Evolutionary conservation across 2,797 vertebrate genomes (phyloP).

Genomic region (Caiman crocodilus): DNA sequence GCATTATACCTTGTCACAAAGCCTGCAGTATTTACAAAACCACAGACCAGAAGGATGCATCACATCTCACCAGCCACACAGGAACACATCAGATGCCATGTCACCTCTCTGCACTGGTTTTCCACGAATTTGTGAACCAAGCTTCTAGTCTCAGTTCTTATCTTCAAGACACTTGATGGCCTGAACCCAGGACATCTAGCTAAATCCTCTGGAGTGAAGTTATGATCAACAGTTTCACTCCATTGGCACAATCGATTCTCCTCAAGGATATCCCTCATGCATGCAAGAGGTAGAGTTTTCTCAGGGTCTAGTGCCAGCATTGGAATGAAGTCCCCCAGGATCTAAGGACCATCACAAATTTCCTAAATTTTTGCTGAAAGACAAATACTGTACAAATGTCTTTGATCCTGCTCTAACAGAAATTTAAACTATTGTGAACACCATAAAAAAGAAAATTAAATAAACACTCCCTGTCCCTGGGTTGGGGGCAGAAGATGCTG

Average conservation of each 20-base stretch:
- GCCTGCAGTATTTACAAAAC: no score
- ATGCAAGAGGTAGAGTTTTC: no score
- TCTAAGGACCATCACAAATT: neutral
- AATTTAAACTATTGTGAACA: neutral
- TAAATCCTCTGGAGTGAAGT: fast-evolving
- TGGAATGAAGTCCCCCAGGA: neutral
- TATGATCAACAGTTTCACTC: neutral
- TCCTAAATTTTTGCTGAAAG: neutral
- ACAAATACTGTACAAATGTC: no score
- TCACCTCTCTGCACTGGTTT: fast-evolving
- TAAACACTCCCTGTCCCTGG: neutral
- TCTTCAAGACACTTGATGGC: neutral
- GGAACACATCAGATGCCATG: fast-evolving
- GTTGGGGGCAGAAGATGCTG: no score
- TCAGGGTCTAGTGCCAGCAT: neutral
- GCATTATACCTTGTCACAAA: no score
- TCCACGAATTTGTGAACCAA: neutral
- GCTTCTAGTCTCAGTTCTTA: neutral
- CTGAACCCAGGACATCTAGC: neutral
- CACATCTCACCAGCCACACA: neutral
- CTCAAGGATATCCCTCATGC: neutral
- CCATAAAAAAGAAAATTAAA: constrained; percentile 6
- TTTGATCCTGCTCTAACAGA: neutral
- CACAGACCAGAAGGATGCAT: no score
- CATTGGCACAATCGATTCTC: neutral